These are phyloP conservation scores for Drosophila mulleri DNA, from an alignment of 2,888 invertebrate genomes.

Conservation along the genomic window DNA sequence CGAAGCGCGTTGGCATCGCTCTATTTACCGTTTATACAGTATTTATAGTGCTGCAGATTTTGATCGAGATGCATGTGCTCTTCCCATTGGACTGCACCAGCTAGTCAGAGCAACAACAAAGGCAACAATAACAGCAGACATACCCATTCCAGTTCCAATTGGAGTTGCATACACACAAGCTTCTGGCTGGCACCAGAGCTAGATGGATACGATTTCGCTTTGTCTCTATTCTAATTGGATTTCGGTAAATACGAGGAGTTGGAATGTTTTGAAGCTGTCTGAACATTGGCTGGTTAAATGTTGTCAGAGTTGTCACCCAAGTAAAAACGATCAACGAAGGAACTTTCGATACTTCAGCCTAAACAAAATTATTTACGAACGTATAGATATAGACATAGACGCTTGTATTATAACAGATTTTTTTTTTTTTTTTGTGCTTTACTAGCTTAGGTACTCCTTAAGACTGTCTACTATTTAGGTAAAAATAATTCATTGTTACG, in stretches of 20 bases:
- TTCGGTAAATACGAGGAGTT: not conserved
- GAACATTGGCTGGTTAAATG: conserved; percentile 4
- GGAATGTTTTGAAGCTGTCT: conserved; percentile 6
- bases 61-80: conserved; percentile 92
- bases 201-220: not conserved
- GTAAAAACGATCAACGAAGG: conserved; percentile 4
- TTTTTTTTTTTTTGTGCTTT: conserved; percentile 26
- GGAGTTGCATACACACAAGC: conserved; percentile 35
- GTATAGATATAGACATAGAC: conserved; percentile 10
- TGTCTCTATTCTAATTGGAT: not conserved
- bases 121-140: not conserved
- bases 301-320: conserved; percentile 4
- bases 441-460: conserved; percentile 54
- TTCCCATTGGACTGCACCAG: conserved; percentile 83
- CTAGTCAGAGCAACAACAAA: conserved; percentile 31
- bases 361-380: not conserved
- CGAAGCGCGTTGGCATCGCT: conserved; percentile 89
- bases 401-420: conserved; percentile 3
- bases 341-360: conserved; percentile 8
- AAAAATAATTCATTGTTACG: conserved; percentile 34
- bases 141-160: conserved; percentile 1
- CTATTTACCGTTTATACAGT: conserved; percentile 89
- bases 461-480: conserved; percentile 72
- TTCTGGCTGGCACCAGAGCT: conserved; percentile 59
- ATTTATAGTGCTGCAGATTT: conserved; percentile 91